A percentile compares a stretch with the other conserved stretches of the same genome.
Conservation (phyloP, 2,113 vertebrate species). For the Triplophysa rosa region DNA sequence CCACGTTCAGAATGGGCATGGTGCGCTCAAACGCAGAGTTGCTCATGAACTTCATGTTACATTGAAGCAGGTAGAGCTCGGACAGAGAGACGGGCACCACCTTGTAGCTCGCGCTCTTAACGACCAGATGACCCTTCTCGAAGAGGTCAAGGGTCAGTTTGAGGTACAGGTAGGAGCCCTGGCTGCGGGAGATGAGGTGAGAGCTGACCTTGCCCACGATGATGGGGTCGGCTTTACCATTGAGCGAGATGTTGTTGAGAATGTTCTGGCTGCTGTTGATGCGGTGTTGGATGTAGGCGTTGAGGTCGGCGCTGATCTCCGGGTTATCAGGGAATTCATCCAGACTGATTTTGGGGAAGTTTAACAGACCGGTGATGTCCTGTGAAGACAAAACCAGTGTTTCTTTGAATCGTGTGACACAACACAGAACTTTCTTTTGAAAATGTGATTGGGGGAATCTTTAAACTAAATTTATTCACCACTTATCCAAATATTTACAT, state of each 20-base stretch:
- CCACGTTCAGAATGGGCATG: conserved; percentile 88
- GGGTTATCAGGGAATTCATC: conserved; percentile 86
- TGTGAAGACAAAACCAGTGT: conserved; percentile 53
- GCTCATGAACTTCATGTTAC: conserved; percentile 97
- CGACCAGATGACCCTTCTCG: conserved; percentile 91
- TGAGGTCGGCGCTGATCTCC: conserved; percentile 89
- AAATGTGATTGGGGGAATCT: too few relatives aligned
- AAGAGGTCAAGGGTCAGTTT: conserved; percentile 97
- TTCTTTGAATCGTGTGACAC: not conserved
- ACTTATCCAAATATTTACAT: too few relatives aligned
- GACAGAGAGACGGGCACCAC: conserved; percentile 94
- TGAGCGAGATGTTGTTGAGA: conserved; percentile 92
- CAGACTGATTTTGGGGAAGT: conserved; percentile 85
- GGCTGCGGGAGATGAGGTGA: conserved; percentile 91
- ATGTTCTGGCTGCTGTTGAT: conserved; percentile 89
- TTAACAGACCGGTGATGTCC: conserved; percentile 85
- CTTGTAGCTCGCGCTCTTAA: conserved; percentile 97
- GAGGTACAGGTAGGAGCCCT: conserved; percentile 95
- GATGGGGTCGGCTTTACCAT: conserved; percentile 87
- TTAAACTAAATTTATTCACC: too few relatives aligned
- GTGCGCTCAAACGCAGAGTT: conserved; percentile 92
- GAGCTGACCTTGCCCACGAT: conserved; percentile 89
- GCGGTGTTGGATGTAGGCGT: conserved; percentile 90
- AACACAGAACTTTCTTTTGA: too few relatives aligned
- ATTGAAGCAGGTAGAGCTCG: conserved; percentile 96